Evolutionary conservation across 2,113 vertebrate species (phyloP).

Genomic region (Hippotragus niger): DNA sequence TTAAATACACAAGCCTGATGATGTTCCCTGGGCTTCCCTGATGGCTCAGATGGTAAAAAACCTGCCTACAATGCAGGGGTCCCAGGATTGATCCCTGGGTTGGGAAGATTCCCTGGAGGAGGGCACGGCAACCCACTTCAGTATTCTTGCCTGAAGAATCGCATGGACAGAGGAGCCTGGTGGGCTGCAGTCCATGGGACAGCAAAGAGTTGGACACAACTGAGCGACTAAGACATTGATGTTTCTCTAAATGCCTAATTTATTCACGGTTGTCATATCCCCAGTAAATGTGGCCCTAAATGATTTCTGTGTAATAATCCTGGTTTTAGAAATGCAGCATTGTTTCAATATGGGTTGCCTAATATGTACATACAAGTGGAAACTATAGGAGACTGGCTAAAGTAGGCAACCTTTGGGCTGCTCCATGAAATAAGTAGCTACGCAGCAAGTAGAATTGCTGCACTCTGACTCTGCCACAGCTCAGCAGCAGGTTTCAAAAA

Average conservation of each 20-base stretch:
- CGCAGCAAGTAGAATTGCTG: background rate
- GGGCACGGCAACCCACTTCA: background rate
- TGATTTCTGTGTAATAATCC: background rate
- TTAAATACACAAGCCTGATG: background rate
- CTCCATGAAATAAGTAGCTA: background rate
- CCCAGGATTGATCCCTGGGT: background rate
- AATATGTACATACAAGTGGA: background rate
- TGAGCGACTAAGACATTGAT: background rate
- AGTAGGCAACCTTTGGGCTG: background rate
- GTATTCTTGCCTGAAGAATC: background rate
- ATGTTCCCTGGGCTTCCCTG: background rate
- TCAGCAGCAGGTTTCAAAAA: background rate
- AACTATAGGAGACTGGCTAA: background rate
- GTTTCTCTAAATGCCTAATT: background rate
- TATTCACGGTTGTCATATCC: background rate
- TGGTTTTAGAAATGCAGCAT: background rate
- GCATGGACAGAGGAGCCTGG: background rate
- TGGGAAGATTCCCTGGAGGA: background rate
- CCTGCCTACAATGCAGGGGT: background rate
- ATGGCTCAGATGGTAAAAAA: background rate
- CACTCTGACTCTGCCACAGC: background rate
- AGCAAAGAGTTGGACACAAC: background rate
- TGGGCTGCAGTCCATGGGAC: background rate
- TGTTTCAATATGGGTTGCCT: background rate
- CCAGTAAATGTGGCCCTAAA: background rate